These are phyloP conservation scores for Dinoponera quadriceps DNA, from an alignment of 1,140 invertebrate genomes.

Conservation along the genomic window DNA sequence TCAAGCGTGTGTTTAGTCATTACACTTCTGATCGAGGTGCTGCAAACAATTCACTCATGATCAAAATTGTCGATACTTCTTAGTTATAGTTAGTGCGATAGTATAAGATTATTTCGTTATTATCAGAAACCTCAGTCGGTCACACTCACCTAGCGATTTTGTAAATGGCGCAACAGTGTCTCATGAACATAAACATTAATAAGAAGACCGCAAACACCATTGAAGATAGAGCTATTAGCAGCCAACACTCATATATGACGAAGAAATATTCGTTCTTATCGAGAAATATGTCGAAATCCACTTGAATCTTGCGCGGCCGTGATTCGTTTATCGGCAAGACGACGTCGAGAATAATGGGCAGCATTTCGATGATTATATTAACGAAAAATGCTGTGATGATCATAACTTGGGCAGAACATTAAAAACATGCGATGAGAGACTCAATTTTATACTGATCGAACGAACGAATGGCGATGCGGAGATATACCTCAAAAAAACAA, in stretches of 20 bases:
- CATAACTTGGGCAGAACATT: neutral
- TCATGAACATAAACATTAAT: conserved; percentile 57
- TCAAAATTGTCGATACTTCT: neutral
- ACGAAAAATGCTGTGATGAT: too few relatives aligned
- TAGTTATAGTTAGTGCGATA: neutral
- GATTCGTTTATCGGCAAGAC: conserved; percentile 33
- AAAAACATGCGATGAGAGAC: neutral
- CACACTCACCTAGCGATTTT: too few relatives aligned
- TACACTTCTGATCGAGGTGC: conserved; percentile 27
- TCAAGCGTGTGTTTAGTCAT: too few relatives aligned
- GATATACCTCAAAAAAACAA: neutral
- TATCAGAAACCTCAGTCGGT: neutral
- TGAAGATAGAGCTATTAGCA: neutral
- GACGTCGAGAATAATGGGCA: conserved; percentile 22
- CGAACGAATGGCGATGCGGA: neutral
- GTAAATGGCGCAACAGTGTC: conserved; percentile 65
- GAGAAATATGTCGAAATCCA: conserved; percentile 34
- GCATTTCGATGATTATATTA: too few relatives aligned
- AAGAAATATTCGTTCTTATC: conserved; percentile 57
- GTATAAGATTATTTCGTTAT: neutral
- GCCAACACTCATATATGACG: neutral
- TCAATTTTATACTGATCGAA: too few relatives aligned
- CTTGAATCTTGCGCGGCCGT: neutral
- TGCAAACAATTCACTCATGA: neutral
- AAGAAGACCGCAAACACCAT: conserved; percentile 61